Evolutionary conservation across 2,797 vertebrate species (phyloP), one percentile per base, ranked within the genome.

Genomic region (Halcyon badia): DNA sequence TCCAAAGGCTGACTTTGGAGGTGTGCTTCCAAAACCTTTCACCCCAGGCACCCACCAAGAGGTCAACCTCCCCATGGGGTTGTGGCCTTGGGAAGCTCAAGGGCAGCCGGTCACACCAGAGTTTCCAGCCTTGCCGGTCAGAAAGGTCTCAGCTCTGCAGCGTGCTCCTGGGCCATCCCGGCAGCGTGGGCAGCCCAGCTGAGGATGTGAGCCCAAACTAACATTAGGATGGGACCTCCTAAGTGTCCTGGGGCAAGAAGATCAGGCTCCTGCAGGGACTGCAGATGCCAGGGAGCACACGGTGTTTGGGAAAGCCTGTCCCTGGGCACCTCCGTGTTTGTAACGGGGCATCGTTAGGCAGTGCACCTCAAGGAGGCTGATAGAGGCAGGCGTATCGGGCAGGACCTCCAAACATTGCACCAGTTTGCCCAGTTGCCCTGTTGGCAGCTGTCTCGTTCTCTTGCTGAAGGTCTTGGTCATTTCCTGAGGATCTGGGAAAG

Each of bases 191-290:
- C 61, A 71, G 54, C 58, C n/a, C 62, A 69, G 58, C 12, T 35
- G 31, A 51, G 64, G 48, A 21, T 5, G 19, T 39, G 19, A 65
- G 37, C 73, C 33, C 0, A 0, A 30, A 14, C 4, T 54, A 30
- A 71, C 18, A 13, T 48, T 30, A 71, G 61, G 30, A 49, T 37
- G 31, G 30, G 19, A 87, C 22, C 35, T 42, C 48, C 30, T 9
- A 54, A 8, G 37, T 22, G n/a, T 33, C 33, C 69, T 0, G 0
- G 7, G 22, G 11, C 60, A 73, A 78, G 42, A 33, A 64, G 51
- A 56, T 9, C 22, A 70, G 30, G 35, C 31, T 81, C 28, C 39
- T 18, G 7, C 57, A 81, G 81, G 1, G 8, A 30, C 26, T 20
- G 25, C 65, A 57, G 60, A 28, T 3, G 22, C 17, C 51, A 77